phyloP scores from a whole-genome alignment of 2,113 vertebrate genomes.

The Thymallus thymallus region DNA sequence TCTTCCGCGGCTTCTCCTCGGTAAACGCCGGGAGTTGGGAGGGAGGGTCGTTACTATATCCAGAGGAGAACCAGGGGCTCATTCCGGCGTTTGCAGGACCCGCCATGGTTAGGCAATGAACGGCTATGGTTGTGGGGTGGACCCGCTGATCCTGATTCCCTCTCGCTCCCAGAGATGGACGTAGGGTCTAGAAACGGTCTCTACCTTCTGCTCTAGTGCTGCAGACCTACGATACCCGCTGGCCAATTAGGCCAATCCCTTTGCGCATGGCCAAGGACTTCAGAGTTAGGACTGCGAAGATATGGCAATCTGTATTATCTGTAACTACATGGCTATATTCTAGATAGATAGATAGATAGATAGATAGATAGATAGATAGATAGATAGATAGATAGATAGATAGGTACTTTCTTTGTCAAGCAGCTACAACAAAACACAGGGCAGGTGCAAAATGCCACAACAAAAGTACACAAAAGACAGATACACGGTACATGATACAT shows the following conservation, averaged over 20 bases:
- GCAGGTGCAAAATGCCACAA: no score
- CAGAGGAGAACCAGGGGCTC: slow-evolving; percentile 60
- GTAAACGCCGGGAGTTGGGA: slow-evolving; percentile 49
- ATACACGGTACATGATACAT: no score
- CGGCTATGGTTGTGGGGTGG: slow-evolving; percentile 23
- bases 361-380: no score
- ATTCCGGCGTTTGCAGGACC: slow-evolving; percentile 64
- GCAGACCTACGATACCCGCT: neutral
- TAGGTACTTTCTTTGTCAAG: no score
- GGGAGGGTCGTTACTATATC: slow-evolving; percentile 57
- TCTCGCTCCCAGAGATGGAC: neutral
- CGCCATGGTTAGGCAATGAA: slow-evolving; percentile 73
- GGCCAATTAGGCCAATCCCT: slow-evolving; percentile 38
- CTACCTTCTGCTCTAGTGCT: neutral
- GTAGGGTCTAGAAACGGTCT: slow-evolving; percentile 33
- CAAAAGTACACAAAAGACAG: no score
- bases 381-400: no score
- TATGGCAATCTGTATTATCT: neutral
- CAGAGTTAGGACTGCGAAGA: neutral
- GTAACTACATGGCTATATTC: neutral
- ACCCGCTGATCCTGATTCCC: neutral
- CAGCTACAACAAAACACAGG: no score
- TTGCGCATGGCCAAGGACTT: neutral
- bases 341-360: no score
- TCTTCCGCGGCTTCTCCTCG: slow-evolving; percentile 75